Evolutionary conservation across 2,113 vertebrate species (phyloP).

Genomic region (Zingel zingel): DNA sequence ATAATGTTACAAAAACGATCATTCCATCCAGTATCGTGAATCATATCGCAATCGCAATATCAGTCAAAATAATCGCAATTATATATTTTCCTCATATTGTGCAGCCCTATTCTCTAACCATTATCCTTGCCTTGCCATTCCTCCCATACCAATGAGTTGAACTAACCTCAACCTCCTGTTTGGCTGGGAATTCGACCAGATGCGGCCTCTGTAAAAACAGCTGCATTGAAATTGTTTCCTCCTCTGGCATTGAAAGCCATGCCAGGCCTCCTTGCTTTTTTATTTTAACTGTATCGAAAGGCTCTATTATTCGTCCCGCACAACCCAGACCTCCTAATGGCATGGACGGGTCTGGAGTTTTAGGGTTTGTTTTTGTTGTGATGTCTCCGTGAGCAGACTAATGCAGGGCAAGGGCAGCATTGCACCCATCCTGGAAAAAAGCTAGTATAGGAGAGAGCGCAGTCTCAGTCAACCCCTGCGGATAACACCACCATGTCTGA

Average conservation of each 20-base stretch:
- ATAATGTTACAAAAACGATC: too few species aligned
- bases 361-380: slow-evolving; percentile 70
- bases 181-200: slow-evolving; percentile 68
- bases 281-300: slow-evolving; percentile 74
- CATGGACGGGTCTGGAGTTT: slow-evolving; percentile 58
- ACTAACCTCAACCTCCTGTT: slow-evolving; percentile 64
- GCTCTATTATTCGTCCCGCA: slow-evolving; percentile 63
- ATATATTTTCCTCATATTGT: too few species aligned
- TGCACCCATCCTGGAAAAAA: slow-evolving; percentile 55
- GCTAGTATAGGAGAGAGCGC: slow-evolving; percentile 54
- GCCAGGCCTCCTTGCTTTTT: slow-evolving; percentile 56
- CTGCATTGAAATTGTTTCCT: slow-evolving; percentile 72
- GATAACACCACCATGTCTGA: slow-evolving; percentile 71
- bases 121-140: slow-evolving; percentile 21
- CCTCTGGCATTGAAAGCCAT: slow-evolving; percentile 48
- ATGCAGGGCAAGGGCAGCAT: slow-evolving; percentile 64
- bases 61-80: too few species aligned
- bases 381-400: slow-evolving; percentile 66
- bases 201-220: slow-evolving; percentile 75
- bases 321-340: slow-evolving; percentile 55
- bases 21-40: too few species aligned
- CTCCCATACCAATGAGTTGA: slow-evolving; percentile 58
- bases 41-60: too few species aligned
- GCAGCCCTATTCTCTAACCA: slow-evolving; percentile 5
- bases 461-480: slow-evolving; percentile 62